Evolutionary conservation across 2,797 vertebrate species (phyloP).

Genomic region (Argyrosomus regius): DNA sequence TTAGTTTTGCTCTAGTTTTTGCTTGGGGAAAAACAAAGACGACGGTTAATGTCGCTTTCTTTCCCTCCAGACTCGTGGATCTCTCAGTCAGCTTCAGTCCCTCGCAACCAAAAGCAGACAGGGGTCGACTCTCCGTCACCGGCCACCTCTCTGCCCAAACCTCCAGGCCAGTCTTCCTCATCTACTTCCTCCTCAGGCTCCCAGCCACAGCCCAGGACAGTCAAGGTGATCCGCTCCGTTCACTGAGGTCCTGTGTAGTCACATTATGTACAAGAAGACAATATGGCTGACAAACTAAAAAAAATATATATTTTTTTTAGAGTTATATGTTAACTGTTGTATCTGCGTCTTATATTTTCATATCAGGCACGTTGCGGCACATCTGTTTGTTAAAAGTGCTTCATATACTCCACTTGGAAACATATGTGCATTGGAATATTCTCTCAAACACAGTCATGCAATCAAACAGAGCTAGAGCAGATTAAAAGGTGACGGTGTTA

Average conservation of each 20-base stretch:
- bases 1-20: not conserved
- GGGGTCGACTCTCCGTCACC: conserved; percentile 94
- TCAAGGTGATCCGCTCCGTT: conserved; percentile 85
- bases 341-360: not conserved
- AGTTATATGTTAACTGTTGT: not conserved
- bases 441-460: not conserved
- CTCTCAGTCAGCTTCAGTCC: conserved; percentile 97
- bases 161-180: conserved; percentile 92
- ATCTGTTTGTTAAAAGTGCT: not conserved
- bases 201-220: conserved; percentile 91
- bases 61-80: conserved; percentile 94
- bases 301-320: not conserved
- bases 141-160: conserved; percentile 94
- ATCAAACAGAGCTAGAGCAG: not conserved
- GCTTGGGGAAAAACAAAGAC: not conserved
- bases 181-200: conserved; percentile 87
- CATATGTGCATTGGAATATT: not conserved
- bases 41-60: not conserved
- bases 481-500: not conserved
- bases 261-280: not conserved
- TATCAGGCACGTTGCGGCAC: no score
- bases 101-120: conserved; percentile 96
- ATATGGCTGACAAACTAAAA: no score
- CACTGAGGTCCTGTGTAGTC: not conserved
- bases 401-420: not conserved